Percentiles rank a stretch among this genome's conserved stretches.
Evolutionary conservation across 2,113 vertebrate species (phyloP).

Genomic region (Microcebus griseorufus): DNA sequence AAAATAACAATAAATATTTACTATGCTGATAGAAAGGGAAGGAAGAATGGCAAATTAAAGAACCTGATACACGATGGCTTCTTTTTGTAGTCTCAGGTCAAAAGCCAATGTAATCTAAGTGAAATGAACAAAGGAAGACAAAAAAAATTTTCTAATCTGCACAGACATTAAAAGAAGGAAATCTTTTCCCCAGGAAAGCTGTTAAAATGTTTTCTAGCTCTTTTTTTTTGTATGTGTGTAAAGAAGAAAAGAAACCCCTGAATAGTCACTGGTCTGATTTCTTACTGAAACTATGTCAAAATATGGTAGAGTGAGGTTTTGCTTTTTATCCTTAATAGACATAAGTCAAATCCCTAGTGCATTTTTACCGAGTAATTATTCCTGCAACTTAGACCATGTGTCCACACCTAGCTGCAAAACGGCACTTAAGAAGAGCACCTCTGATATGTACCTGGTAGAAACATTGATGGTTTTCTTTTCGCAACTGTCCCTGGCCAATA

Average conservation of each 20-base stretch:
- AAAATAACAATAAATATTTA: conserved; percentile 66
- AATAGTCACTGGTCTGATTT: conserved; percentile 59
- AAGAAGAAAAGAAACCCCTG: conserved; percentile 56
- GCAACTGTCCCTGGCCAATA: conserved; percentile 33
- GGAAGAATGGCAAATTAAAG: conserved; percentile 41
- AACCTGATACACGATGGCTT: conserved; percentile 48
- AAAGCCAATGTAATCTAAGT: conserved; percentile 72
- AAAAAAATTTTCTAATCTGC: conserved; percentile 57
- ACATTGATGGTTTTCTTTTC: background rate
- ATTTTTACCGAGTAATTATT: conserved; percentile 64
- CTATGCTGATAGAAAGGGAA: conserved; percentile 49
- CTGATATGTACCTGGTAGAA: background rate
- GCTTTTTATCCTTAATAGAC: conserved; percentile 58
- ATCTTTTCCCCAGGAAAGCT: conserved; percentile 65
- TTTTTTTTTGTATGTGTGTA: background rate
- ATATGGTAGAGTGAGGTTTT: conserved; percentile 22
- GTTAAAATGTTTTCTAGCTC: conserved; percentile 51
- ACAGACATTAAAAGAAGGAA: conserved; percentile 51
- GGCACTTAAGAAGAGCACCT: background rate
- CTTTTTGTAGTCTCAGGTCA: conserved; percentile 73
- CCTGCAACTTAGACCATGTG: conserved; percentile 43
- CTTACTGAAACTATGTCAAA: conserved; percentile 65
- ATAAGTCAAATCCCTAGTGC: conserved; percentile 30
- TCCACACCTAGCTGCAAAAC: conserved; percentile 58
- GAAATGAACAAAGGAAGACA: conserved; percentile 76